Base-by-base conservation (phyloP, 2,888 invertebrate species). In the Hypomecis punctinalis region DNA sequence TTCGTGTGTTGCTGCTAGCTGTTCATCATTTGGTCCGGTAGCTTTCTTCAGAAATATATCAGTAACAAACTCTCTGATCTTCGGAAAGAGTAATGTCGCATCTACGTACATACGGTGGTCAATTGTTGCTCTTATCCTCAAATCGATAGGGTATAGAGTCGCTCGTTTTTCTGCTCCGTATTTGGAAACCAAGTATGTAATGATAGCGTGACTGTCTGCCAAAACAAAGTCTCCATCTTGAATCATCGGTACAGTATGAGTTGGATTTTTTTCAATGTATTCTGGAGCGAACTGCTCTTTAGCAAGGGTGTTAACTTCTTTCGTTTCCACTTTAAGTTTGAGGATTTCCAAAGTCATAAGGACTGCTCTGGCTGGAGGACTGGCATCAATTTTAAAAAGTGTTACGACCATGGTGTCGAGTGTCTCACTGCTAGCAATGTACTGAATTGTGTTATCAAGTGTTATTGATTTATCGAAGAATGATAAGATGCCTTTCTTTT, bases 181-280 rank as follows among this genome's bases (percentile, higher is more conserved):
- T 59, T 84, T 86, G 0, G 83, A 80, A 0, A 81, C 77, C 9
- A 86, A 63, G 59, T 86, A 86, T 0, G 79, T 81, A 0, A 81
- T 74, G 10, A 86, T 86, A 0, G 85, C 81, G 40, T 84, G 84
- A 46, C 84, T 85, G 37, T 84, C 85, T 6, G 79, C 69, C 0
- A 86, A 61, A 0, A 72, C 36, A 39, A 81, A 83, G 35, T 82
- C 80, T n/a, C 76, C 80, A 11, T 85, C 85, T 81, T 84, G 84
- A 5, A 86, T 60, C 6, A 84, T 39, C 0, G 85, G 85, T 0
- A 85, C 55, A 0, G 78, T 70, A 33, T 84, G 83, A 7, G 78
- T 56, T 0, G 84, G 85, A 47, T 85, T 86, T 54, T 84, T 85
- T 0, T 75, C 71, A 0, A 81, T 5, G 59, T 69, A 85, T 36